These are phyloP conservation scores for Podarcis lilfordi DNA, from an alignment of 2,797 vertebrate genomes.

Conservation along the genomic window DNA sequence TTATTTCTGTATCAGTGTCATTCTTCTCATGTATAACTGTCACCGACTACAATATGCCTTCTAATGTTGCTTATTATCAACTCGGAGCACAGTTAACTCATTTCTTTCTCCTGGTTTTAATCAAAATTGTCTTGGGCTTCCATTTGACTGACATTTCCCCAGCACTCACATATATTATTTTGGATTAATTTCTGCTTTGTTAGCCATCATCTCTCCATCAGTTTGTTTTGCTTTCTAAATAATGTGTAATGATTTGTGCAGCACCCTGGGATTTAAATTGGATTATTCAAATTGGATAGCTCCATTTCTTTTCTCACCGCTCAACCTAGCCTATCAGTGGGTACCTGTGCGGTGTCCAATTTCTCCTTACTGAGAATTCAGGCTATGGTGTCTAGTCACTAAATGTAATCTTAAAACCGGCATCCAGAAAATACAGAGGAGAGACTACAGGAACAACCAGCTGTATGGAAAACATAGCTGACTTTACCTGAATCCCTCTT, in stretches of 20 bases:
- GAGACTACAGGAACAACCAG: neutral
- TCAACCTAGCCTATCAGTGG: neutral
- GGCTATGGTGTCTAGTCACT: neutral
- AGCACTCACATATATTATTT: slow-evolving; percentile 32
- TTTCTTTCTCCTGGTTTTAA: slow-evolving; percentile 50
- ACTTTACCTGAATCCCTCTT: slow-evolving; percentile 9
- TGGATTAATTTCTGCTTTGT: slow-evolving; percentile 43
- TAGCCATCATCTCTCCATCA: slow-evolving; percentile 32
- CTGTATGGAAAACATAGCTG: neutral
- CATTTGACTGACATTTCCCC: slow-evolving; percentile 46
- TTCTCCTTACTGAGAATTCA: slow-evolving; percentile 20
- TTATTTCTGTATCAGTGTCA: slow-evolving; percentile 74
- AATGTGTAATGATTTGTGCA: slow-evolving; percentile 32
- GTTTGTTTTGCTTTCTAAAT: slow-evolving; percentile 32
- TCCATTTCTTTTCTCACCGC: slow-evolving; percentile 27
- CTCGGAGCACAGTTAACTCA: slow-evolving; percentile 46
- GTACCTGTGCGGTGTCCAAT: slow-evolving; percentile 3
- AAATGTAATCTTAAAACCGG: neutral
- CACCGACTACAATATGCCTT: slow-evolving; percentile 54
- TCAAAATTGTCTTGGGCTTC: slow-evolving; percentile 60
- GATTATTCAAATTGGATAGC: slow-evolving; percentile 42
- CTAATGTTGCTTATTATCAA: slow-evolving; percentile 61
- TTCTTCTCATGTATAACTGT: slow-evolving; percentile 67
- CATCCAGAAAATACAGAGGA: neutral
- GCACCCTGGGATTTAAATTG: slow-evolving; percentile 33